Conservation (phyloP, 2,888 invertebrate species). For the Adelognathus sp. region DNA sequence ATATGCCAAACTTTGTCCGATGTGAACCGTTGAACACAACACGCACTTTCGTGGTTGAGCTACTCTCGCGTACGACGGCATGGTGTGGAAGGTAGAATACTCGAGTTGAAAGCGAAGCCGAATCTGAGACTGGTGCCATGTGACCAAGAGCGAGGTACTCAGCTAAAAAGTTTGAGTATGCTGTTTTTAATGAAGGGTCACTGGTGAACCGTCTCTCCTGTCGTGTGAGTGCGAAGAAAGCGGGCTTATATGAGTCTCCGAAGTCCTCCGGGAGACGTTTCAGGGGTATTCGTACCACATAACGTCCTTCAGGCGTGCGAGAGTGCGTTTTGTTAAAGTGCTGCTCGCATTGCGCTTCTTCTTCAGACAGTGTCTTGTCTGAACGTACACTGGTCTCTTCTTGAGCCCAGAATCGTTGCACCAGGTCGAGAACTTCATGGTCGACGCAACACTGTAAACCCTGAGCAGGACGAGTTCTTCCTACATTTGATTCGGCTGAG, state of each 20-base stretch:
- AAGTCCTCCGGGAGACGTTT: constrained; percentile 50
- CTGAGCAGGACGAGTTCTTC: neutral
- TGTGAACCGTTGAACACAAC: constrained; percentile 73
- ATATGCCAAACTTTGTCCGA: constrained; percentile 62
- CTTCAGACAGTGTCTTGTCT: constrained; percentile 31
- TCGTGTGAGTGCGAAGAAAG: constrained; percentile 15
- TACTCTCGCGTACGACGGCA: constrained; percentile 69
- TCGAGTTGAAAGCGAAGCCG: neutral
- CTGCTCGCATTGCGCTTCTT: constrained; percentile 63
- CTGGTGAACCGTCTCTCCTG: constrained; percentile 2
- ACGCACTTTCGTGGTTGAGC: constrained; percentile 70
- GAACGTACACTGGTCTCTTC: constrained; percentile 31
- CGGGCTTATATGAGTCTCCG: constrained; percentile 58
- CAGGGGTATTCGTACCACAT: constrained; percentile 64
- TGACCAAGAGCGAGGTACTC: constrained; percentile 51
- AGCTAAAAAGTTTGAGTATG: neutral
- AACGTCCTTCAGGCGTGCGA: constrained; percentile 55
- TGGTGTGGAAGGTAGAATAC: constrained; percentile 75
- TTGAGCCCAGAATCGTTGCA: constrained; percentile 45
- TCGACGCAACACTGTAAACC: constrained; percentile 49
- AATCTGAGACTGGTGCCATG: constrained; percentile 24
- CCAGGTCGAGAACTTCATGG: constrained; percentile 27
- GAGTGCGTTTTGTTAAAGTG: constrained; percentile 60
- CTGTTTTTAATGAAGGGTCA: neutral
- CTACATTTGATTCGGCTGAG: neutral